Conservation (phyloP, 2,797 vertebrate genomes). For the Anas georgica region DNA sequence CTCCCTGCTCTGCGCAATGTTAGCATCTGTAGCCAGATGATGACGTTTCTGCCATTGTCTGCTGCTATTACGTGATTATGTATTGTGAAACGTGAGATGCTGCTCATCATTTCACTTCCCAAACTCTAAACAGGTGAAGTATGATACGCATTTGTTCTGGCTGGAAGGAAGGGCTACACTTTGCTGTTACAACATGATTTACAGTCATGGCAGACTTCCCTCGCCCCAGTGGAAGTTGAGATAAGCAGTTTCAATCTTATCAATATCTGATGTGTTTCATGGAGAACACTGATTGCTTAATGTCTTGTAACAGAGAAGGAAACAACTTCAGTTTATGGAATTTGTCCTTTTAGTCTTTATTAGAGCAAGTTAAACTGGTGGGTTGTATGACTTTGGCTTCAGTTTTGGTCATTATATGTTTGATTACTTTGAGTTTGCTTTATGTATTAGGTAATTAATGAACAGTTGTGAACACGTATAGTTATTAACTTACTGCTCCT, state of each 20-base stretch:
- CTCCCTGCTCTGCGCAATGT: not conserved
- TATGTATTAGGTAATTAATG: not conserved
- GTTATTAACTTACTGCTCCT: not conserved
- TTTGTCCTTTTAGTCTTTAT: not conserved
- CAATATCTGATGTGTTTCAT: not conserved
- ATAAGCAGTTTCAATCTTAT: conserved; percentile 10
- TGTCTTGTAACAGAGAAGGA: not conserved
- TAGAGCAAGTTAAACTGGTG: not conserved
- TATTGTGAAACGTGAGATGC: conserved; percentile 15
- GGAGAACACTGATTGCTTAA: not conserved
- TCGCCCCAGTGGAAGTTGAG: not conserved
- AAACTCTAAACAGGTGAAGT: not conserved
- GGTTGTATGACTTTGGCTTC: not conserved
- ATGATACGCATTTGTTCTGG: not conserved
- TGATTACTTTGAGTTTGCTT: not conserved
- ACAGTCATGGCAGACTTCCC: not conserved
- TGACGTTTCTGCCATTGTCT: conserved; percentile 28
- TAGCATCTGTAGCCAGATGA: not conserved
- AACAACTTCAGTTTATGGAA: not conserved
- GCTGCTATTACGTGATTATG: not conserved
- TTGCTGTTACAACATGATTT: not conserved
- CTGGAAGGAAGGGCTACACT: not conserved
- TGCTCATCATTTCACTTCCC: conserved; percentile 16
- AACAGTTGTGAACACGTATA: not conserved
- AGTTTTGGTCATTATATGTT: not conserved